A percentile compares a stretch with the other conserved stretches of the same genome.
phyloP scores from a whole-genome alignment of 2,888 invertebrate species.

The Choreutis nemorana region DNA sequence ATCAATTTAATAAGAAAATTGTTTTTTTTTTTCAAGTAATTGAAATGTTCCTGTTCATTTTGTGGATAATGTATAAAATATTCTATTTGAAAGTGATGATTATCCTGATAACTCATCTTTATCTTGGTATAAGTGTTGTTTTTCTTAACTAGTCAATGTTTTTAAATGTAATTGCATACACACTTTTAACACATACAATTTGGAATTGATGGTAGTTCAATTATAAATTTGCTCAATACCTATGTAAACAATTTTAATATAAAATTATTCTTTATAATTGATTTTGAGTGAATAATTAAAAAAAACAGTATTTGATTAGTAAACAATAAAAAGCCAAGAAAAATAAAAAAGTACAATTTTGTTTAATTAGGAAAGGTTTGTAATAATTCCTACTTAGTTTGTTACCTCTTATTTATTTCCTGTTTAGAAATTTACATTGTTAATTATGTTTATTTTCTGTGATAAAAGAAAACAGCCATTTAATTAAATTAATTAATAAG shows the following conservation, averaged over 20 bases:
- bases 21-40: no score
- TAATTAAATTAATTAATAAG: neutral
- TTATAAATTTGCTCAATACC: conserved; percentile 1
- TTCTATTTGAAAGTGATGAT: neutral
- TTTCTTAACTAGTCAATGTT: no score
- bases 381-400: no score
- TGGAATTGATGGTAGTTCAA: no score
- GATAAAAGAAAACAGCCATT: conserved; percentile 2
- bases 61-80: neutral
- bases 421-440: no score
- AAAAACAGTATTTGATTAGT: conserved; percentile 7
- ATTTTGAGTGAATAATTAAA: conserved; percentile 6
- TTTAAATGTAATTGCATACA: no score
- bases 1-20: no score
- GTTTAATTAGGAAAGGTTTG: no score
- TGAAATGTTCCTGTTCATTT: conserved; percentile 1
- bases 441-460: conserved; percentile 2
- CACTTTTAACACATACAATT: no score
- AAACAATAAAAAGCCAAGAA: no score
- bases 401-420: no score
- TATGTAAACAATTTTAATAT: conserved; percentile 6
- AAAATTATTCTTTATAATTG: conserved; percentile 12
- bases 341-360: no score
- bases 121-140: conserved; percentile 8
- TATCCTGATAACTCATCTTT: neutral